Evolutionary conservation across 23 tunicate genomes (phyloP), one percentile per base, ranked within the genome.

Genomic region (Corella eumyota): DNA sequence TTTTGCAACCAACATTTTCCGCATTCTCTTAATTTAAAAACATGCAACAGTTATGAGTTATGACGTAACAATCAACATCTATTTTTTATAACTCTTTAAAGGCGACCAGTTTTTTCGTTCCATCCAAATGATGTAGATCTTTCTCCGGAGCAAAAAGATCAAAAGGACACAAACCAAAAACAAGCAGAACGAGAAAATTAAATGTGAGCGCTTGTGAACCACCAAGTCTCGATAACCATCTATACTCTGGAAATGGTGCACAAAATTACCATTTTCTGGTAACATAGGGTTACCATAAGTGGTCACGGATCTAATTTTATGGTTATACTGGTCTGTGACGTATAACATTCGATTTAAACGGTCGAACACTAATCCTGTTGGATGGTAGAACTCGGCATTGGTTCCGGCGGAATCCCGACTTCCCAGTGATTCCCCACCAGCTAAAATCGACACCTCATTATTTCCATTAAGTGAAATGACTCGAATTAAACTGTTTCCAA

Each of bases 281-380:
- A 30, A 17, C 50, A 57, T 32, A 11, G n/a, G 13, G 30, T 48
- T 73, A 5, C 79, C 69, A 22, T 50, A 37, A 2, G 62, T 45
- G 5, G 79, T 61, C 21, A 73, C 67, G 24, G 69, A 46, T 26
- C 79, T 45, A 19, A 73, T 45, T 34, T 69, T 36, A 62, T 73
- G 79, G 26, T 73, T 73, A 33, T 73, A 73, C 65, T 73, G 79
- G 35, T 73, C 79, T 1, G 79, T 51, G 24, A 73, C 79, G 69
- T 73, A 73, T 4, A 73, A 37, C 62, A 73, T n/a, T n/a, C 36
- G 50, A 3, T 35, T 62, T 29, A 20, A 69, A 19, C 2, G 4
- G 30, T 73, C 79, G 34, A 73, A 48, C 21, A 7, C 62, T 20
- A 73, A 20, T 4, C 32, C 29, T 25, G 79, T 73, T 15, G 79